Percentiles rank a stretch among this genome's conserved stretches.
These are phyloP conservation scores for Psittacula cyanocephala DNA, from an alignment of 2,113 vertebrate genomes.

Conservation along the genomic window DNA sequence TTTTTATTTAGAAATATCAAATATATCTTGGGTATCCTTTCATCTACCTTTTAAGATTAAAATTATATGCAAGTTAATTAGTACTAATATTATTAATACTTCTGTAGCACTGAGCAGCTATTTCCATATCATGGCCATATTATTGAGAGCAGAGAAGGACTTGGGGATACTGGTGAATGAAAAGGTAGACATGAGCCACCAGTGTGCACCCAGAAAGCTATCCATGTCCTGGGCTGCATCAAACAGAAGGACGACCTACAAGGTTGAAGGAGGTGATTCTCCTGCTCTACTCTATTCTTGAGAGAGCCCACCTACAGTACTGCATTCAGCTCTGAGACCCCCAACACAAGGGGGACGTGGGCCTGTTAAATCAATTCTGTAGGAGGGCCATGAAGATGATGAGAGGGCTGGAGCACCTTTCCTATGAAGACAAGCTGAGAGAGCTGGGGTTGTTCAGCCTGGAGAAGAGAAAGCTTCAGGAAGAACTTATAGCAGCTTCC, in stretches of 20 bases:
- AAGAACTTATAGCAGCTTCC: neutral
- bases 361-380: neutral
- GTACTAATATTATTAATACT: neutral
- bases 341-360: neutral
- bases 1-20: neutral
- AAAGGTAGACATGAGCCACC: neutral
- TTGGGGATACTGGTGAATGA: neutral
- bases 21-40: neutral
- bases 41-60: neutral
- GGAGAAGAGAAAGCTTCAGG: neutral
- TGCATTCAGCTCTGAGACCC: neutral
- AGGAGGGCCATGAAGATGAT: neutral
- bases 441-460: neutral
- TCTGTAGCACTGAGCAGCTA: neutral
- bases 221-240: too few species aligned
- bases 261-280: neutral
- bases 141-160: neutral
- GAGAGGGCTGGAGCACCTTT: neutral
- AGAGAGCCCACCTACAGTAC: neutral
- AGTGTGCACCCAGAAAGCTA: neutral
- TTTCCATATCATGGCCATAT: neutral
- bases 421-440: neutral
- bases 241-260: neutral
- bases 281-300: fast-evolving
- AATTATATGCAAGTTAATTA: neutral